These are phyloP conservation scores for Drosophila nikananu DNA, from an alignment of 1,140 invertebrate species.

Conservation along the genomic window DNA sequence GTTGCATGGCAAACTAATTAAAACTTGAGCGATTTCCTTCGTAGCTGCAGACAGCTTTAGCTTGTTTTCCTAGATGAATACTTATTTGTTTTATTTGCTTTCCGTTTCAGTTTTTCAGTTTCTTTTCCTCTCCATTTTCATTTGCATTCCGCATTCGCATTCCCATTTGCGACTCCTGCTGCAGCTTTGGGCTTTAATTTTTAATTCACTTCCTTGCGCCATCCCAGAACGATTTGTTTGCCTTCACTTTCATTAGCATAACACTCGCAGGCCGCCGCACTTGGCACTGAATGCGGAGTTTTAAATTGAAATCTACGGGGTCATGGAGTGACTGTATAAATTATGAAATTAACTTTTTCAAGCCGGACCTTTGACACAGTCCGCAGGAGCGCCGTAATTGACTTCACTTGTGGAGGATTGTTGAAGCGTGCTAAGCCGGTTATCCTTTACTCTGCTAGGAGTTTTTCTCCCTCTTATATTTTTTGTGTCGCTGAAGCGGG, in stretches of 20 bases:
- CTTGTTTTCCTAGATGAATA: conserved; percentile 28
- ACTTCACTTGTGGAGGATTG: conserved; percentile 37
- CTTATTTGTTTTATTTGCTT: conserved; percentile 8
- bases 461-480: not conserved
- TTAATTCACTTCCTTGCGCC: conserved; percentile 57
- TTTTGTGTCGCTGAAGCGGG: not conserved
- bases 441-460: conserved; percentile 8
- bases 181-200: conserved; percentile 66
- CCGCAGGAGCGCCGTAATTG: conserved; percentile 46
- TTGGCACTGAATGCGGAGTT: conserved; percentile 45
- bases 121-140: conserved; percentile 11
- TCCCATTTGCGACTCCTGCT: conserved; percentile 54
- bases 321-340: conserved; percentile 27
- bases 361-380: conserved; percentile 36
- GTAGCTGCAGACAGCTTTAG: conserved; percentile 55
- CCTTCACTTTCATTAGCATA: conserved; percentile 54
- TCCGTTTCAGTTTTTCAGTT: not conserved
- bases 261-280: conserved; percentile 10
- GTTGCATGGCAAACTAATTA: conserved; percentile 76
- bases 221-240: conserved; percentile 54
- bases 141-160: conserved; percentile 57
- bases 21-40: conserved; percentile 76
- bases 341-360: conserved; percentile 57
- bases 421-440: conserved; percentile 22
- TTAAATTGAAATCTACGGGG: conserved; percentile 60